These are phyloP conservation scores for Caenorhabditis becei DNA, from an alignment of 2,888 invertebrate species.

Conservation along the genomic window DNA sequence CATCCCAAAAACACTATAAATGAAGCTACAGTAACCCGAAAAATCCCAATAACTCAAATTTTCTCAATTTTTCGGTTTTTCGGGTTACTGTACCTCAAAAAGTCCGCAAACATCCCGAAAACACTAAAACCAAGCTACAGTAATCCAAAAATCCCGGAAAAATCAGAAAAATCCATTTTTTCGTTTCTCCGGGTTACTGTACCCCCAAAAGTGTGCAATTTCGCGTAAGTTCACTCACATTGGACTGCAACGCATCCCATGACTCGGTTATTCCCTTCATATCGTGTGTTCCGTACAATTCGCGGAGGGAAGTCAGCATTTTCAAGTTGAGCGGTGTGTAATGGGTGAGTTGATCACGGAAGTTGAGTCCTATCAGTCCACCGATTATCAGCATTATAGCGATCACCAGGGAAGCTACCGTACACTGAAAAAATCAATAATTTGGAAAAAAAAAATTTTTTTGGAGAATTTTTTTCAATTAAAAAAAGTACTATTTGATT, in stretches of 20 bases:
- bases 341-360: slow-evolving; percentile 74
- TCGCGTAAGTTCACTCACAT: slow-evolving; percentile 66
- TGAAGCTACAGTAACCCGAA: too few species aligned
- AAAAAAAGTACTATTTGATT: too few species aligned
- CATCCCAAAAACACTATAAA: slow-evolving; percentile 6
- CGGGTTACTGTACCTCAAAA: too few species aligned
- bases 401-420: slow-evolving; percentile 77
- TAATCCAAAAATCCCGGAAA: too few species aligned
- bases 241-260: slow-evolving; percentile 79
- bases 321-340: slow-evolving; percentile 80
- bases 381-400: slow-evolving; percentile 80
- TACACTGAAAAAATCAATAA: slow-evolving; percentile 71
- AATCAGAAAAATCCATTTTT: neutral
- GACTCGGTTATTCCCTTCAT: slow-evolving; percentile 78
- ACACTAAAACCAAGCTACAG: too few species aligned
- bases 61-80: neutral
- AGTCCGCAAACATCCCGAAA: too few species aligned
- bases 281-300: slow-evolving; percentile 78
- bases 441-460: too few species aligned
- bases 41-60: too few species aligned
- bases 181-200: neutral
- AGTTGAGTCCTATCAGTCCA: slow-evolving; percentile 81
- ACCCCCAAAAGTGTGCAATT: neutral
- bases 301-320: slow-evolving; percentile 79
- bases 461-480: too few species aligned